phyloP scores from a whole-genome alignment of 2,797 vertebrate species.

The Staurois parvus region DNA sequence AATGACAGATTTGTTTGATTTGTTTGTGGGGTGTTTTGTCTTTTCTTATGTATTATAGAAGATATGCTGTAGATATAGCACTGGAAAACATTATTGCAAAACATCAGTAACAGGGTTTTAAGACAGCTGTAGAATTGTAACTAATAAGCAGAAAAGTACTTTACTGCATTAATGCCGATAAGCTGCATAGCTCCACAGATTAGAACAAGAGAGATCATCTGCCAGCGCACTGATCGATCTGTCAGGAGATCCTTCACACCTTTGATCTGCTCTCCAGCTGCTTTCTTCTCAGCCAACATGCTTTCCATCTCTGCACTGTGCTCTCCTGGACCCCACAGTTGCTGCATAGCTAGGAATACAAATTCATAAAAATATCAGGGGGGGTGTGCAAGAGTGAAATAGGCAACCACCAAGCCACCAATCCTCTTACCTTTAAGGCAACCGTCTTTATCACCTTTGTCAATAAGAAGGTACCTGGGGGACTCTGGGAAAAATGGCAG shows the following conservation, averaged over 20 bases:
- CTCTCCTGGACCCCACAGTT: conserved; percentile 79
- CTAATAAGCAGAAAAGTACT: background rate
- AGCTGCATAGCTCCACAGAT: conserved; percentile 70
- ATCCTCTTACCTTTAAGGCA: conserved; percentile 79
- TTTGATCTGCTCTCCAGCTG: conserved; percentile 68
- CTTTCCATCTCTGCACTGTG: conserved; percentile 75
- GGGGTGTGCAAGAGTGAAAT: background rate
- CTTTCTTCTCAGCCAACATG: conserved; percentile 78
- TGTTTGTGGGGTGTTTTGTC: too few relatives aligned
- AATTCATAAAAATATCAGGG: background rate
- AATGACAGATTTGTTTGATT: too few relatives aligned
- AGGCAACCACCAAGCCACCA: background rate
- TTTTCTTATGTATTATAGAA: too few relatives aligned
- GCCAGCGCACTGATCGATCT: conserved; percentile 77
- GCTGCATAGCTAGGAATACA: conserved; percentile 73
- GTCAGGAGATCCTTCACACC: conserved; percentile 74
- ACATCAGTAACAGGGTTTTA: too few relatives aligned
- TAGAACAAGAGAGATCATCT: conserved; percentile 77
- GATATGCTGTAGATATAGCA: too few relatives aligned
- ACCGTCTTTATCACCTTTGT: conserved; percentile 76
- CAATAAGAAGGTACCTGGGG: conserved; percentile 84
- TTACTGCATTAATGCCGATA: conserved; percentile 77
- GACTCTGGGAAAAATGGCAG: conserved; percentile 86
- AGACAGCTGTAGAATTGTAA: too few relatives aligned
- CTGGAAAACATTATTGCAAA: too few relatives aligned